A percentile compares a stretch with the other conserved stretches of the same genome.
These are phyloP conservation scores for Lasioglossum morio DNA, from an alignment of 2,888 invertebrate genomes.

Conservation along the genomic window DNA sequence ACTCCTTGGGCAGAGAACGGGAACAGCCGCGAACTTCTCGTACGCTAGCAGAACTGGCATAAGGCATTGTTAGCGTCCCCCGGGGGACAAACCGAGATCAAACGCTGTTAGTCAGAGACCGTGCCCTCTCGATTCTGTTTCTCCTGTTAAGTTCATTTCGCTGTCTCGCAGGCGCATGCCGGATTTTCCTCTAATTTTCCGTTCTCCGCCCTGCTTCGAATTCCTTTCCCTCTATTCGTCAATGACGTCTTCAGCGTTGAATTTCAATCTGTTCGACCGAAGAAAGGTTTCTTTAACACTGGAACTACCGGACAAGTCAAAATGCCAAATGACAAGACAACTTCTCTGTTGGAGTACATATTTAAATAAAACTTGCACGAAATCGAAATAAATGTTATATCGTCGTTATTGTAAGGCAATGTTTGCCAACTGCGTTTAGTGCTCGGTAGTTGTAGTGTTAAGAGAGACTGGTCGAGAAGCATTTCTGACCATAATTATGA, in stretches of 20 bases:
- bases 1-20: conserved; percentile 58
- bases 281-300: too few relatives aligned
- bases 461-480: too few relatives aligned
- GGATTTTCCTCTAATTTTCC: background rate
- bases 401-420: too few relatives aligned
- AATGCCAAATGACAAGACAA: too few relatives aligned
- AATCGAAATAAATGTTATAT: too few relatives aligned
- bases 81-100: conserved; percentile 73
- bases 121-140: conserved; percentile 47
- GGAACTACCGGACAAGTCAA: too few relatives aligned
- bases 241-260: background rate
- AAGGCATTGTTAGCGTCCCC: conserved; percentile 73
- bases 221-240: background rate
- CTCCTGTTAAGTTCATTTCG: conserved; percentile 61
- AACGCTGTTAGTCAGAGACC: conserved; percentile 71
- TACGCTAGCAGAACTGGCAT: conserved; percentile 59
- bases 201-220: background rate
- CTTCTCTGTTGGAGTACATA: too few relatives aligned
- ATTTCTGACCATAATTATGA: too few relatives aligned
- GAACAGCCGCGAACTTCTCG: conserved; percentile 51
- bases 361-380: too few relatives aligned
- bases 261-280: background rate
- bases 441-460: too few relatives aligned
- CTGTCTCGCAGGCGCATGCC: conserved; percentile 32
- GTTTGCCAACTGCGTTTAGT: too few relatives aligned